A percentile compares a stretch with the other conserved stretches of the same genome.
phyloP scores from a whole-genome alignment of 2,888 invertebrate genomes.

The Leptura quadrifasciata region DNA sequence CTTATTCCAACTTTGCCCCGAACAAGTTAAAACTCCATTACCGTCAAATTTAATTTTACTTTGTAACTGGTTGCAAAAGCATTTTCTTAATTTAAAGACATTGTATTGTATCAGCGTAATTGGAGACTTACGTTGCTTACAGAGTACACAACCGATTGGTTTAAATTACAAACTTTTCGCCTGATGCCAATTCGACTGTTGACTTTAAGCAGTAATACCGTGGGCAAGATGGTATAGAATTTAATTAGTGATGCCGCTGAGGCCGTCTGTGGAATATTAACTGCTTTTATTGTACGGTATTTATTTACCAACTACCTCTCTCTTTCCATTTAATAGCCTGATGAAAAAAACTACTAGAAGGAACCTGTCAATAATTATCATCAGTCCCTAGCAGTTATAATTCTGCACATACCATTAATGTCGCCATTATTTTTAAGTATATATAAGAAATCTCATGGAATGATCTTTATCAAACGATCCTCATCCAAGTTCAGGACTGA shows the following conservation, averaged over 20 bases:
- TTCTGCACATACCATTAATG: no score
- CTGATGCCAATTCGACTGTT: constrained; percentile 22
- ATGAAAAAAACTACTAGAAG: not conserved
- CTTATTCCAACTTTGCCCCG: constrained; percentile 50
- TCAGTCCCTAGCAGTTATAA: not conserved
- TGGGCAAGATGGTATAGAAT: constrained; percentile 3
- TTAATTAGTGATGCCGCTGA: constrained; percentile 7
- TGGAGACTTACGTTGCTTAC: constrained; percentile 46
- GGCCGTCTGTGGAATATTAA: not conserved
- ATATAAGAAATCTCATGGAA: no score
- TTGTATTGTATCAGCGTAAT: constrained; percentile 59
- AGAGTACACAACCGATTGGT: constrained; percentile 29
- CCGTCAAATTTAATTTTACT: constrained; percentile 62
- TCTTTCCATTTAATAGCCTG: no score
- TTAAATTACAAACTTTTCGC: constrained; percentile 31
- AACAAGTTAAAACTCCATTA: constrained; percentile 62
- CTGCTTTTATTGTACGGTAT: not conserved
- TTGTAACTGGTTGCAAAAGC: constrained; percentile 57
- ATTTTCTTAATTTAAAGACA: constrained; percentile 60
- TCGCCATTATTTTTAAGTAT: no score
- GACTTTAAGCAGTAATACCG: constrained; percentile 11
- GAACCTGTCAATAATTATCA: not conserved
- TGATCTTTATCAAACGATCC: no score
- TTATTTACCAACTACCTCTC: not conserved
- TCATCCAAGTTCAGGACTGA: no score